These are phyloP conservation scores for Esox niger DNA, from an alignment of 2,113 vertebrate species.

Conservation along the genomic window DNA sequence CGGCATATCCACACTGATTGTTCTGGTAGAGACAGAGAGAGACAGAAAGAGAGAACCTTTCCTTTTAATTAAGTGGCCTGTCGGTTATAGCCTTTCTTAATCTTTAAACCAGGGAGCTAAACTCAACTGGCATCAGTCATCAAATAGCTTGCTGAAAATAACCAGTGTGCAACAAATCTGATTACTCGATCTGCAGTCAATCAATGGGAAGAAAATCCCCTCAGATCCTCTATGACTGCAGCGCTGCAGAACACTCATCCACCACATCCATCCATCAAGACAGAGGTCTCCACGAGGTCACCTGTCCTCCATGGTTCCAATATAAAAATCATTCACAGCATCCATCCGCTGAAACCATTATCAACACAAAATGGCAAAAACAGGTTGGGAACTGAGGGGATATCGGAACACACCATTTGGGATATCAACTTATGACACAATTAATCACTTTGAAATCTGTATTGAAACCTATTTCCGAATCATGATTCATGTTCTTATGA, in stretches of 20 bases:
- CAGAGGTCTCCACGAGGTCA: conserved; percentile 43
- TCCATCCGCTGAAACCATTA: conserved; percentile 11
- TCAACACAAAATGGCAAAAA: conserved; percentile 9
- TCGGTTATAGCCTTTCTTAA: conserved; percentile 12
- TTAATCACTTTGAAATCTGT: too few relatives aligned
- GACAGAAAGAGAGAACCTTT: conserved; percentile 31
- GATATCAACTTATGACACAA: not conserved
- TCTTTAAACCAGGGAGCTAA: conserved; percentile 34
- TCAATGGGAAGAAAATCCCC: conserved; percentile 43
- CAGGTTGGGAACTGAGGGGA: not conserved
- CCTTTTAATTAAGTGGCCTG: conserved; percentile 48
- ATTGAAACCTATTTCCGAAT: too few relatives aligned
- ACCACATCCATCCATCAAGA: conserved; percentile 41
- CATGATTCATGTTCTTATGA: too few relatives aligned
- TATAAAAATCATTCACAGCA: conserved; percentile 14
- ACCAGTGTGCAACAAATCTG: conserved; percentile 38
- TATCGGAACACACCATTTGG: not conserved
- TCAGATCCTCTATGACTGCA: conserved; percentile 45
- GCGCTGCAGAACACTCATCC: conserved; percentile 36
- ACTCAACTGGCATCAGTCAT: conserved; percentile 31
- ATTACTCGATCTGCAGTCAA: conserved; percentile 46
- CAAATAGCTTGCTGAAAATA: conserved; percentile 30
- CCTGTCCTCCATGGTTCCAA: conserved; percentile 18
- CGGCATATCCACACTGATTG: conserved; percentile 58
- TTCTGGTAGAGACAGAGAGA: too few relatives aligned